These are phyloP conservation scores for Tupaia tana DNA, from an alignment of 2,113 vertebrate genomes.

Conservation along the genomic window DNA sequence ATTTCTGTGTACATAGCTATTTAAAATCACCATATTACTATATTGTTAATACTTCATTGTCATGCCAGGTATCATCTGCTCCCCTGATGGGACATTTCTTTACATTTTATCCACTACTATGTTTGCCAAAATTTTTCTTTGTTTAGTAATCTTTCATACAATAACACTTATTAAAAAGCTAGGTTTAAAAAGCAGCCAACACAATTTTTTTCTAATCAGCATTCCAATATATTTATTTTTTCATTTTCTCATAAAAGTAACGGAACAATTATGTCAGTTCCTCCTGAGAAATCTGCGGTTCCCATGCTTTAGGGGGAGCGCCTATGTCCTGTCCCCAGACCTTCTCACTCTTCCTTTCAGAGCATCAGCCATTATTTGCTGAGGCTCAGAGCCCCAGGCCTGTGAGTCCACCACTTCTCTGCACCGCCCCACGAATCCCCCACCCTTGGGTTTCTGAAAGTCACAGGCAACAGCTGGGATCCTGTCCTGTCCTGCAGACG, in stretches of 20 bases:
- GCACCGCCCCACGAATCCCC: neutral
- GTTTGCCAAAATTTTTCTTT: conserved; percentile 2
- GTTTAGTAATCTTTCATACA: neutral
- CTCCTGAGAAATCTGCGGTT: neutral
- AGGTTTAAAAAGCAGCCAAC: conserved; percentile 25
- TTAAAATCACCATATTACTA: conserved; percentile 17
- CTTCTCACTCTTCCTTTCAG: neutral
- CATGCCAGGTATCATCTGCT: neutral
- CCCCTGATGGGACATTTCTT: neutral
- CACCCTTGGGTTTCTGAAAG: neutral
- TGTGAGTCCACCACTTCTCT: neutral
- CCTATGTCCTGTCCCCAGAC: neutral
- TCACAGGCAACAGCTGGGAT: neutral
- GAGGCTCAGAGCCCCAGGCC: neutral
- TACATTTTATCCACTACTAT: neutral
- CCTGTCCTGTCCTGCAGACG: rapidly evolving
- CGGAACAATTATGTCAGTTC: neutral
- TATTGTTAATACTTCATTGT: neutral
- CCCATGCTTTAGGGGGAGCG: neutral
- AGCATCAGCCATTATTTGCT: neutral
- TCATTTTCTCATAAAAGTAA: conserved; percentile 44
- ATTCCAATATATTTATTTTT: neutral
- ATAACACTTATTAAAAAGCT: neutral
- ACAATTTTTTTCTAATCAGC: conserved; percentile 40
- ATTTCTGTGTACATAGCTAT: conserved; percentile 30